A percentile compares a stretch with the other conserved stretches of the same genome.
These are phyloP conservation scores for Cataglyphis albicans DNA, from an alignment of 2,888 invertebrate genomes.

Conservation along the genomic window DNA sequence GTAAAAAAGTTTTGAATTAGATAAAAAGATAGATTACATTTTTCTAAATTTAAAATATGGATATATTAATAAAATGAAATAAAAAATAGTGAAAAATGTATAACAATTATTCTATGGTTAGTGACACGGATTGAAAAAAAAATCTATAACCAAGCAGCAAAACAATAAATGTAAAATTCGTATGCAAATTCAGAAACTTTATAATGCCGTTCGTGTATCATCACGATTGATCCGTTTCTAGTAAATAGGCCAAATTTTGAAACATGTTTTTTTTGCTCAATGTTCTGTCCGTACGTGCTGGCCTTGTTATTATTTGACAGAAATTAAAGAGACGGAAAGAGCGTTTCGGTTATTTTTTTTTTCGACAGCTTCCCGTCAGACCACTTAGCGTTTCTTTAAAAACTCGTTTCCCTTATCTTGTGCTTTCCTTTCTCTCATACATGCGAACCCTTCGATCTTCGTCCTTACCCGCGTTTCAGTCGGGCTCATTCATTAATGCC, in stretches of 20 bases:
- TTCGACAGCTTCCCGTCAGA: slow-evolving; percentile 20
- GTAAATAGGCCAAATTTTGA: background rate
- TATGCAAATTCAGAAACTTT: background rate
- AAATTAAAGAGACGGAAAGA: slow-evolving; percentile 36
- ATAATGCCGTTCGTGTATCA: background rate
- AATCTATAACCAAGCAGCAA: background rate
- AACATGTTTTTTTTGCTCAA: slow-evolving; percentile 14
- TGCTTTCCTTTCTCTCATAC: slow-evolving; percentile 16
- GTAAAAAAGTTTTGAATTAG: background rate
- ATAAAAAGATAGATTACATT: background rate
- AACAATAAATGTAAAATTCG: background rate
- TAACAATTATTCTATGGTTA: background rate
- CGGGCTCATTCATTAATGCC: slow-evolving; percentile 83
- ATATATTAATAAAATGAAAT: background rate
- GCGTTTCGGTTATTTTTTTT: slow-evolving; percentile 33
- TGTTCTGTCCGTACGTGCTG: background rate
- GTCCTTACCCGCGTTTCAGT: slow-evolving; percentile 61
- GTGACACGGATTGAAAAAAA: background rate
- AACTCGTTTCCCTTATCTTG: slow-evolving; percentile 27
- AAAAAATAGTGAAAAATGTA: background rate
- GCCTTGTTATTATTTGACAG: slow-evolving; percentile 24
- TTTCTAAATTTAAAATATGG: background rate
- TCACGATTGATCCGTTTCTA: background rate
- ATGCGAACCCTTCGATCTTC: slow-evolving; percentile 16
- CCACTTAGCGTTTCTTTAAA: slow-evolving; percentile 40